These are phyloP conservation scores for Stichopus horrens DNA, from an alignment of 53 echinoderm and acorn worm species.

Conservation along the genomic window DNA sequence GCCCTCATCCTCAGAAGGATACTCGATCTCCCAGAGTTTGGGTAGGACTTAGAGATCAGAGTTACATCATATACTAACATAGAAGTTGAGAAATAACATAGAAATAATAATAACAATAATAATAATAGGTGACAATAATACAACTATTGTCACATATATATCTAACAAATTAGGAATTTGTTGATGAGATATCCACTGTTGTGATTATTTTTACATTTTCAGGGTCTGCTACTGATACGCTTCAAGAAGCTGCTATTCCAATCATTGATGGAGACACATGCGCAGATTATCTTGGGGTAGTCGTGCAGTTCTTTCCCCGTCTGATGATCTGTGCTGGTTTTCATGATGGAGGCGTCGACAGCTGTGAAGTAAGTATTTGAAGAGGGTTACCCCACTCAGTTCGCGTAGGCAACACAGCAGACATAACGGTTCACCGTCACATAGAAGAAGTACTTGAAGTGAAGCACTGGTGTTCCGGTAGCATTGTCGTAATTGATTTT, in stretches of 20 bases:
- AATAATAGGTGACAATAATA: not conserved
- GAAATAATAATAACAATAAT: no score
- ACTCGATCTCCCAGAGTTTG: no score
- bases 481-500: no score
- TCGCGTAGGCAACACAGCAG: no score
- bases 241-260: slow-evolving; percentile 19
- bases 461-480: no score
- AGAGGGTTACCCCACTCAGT: not conserved
- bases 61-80: no score
- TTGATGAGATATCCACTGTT: not conserved
- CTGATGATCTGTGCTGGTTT: slow-evolving; percentile 40
- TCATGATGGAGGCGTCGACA: slow-evolving; percentile 27
- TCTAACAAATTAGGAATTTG: not conserved
- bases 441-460: no score
- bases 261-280: slow-evolving; percentile 16
- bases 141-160: not conserved
- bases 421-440: no score
- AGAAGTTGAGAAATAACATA: no score
- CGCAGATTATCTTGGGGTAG: not conserved
- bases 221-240: not conserved
- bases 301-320: not conserved
- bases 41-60: no score
- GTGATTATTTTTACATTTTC: not conserved
- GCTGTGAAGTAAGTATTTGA: slow-evolving; percentile 23
- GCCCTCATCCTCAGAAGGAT: no score